phyloP scores from a whole-genome alignment of 1,140 invertebrate species.

The Anastatus disparis region DNA sequence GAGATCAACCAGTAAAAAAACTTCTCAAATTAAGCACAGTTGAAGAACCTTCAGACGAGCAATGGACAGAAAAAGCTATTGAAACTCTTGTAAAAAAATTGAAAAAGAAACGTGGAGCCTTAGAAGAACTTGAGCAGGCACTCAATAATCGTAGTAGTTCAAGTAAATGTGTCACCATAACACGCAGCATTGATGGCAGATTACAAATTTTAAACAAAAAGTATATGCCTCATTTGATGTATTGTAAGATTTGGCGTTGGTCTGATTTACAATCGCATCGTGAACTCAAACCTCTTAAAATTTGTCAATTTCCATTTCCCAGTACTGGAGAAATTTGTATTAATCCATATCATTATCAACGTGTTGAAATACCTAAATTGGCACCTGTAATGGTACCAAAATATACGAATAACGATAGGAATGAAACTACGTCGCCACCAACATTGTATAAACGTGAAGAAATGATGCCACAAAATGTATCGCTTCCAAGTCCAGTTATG shows the following conservation, averaged over 20 bases:
- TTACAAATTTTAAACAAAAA: slow-evolving; percentile 94
- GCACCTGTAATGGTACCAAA: slow-evolving; percentile 92
- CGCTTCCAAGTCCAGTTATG: slow-evolving; percentile 72
- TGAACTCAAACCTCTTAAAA: slow-evolving; percentile 93
- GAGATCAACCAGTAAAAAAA: slow-evolving; percentile 81
- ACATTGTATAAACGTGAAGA: slow-evolving; percentile 86
- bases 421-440: slow-evolving; percentile 90
- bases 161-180: slow-evolving; percentile 97
- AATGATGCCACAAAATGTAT: slow-evolving; percentile 95
- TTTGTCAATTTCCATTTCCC: slow-evolving; percentile 92
- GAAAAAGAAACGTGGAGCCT: slow-evolving; percentile 87
- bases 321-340: slow-evolving; percentile 98
- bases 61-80: slow-evolving; percentile 98
- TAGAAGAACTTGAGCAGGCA: slow-evolving; percentile 94
- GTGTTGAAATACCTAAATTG: slow-evolving; percentile 90
- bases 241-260: slow-evolving; percentile 97
- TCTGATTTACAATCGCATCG: slow-evolving; percentile 96
- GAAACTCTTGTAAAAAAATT: slow-evolving; percentile 97
- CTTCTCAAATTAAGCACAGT: slow-evolving; percentile 95
- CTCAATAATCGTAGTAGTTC: slow-evolving; percentile 89
- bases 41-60: too few species aligned
- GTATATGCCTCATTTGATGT: slow-evolving; percentile 95
- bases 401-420: slow-evolving; percentile 81
- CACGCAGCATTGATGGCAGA: slow-evolving; percentile 91
- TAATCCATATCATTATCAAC: slow-evolving; percentile 97